phyloP scores from a whole-genome alignment of 2,113 vertebrate species.

The Malurus elegans region DNA sequence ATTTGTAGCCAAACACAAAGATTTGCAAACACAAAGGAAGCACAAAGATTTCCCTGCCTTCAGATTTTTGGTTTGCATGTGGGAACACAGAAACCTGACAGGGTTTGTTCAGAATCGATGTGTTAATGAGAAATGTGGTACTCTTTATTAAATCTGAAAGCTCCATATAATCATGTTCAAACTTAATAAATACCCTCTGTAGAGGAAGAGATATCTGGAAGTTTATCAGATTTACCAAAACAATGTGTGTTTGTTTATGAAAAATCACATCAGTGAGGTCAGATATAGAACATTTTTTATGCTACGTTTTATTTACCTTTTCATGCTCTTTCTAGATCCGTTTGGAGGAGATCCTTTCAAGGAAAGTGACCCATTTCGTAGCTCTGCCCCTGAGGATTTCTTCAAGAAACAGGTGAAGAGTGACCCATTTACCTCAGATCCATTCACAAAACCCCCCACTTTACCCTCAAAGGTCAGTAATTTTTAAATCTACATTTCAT shows the following conservation, averaged over 20 bases:
- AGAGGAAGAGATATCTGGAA: background rate
- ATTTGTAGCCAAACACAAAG: background rate
- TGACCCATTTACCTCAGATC: slow-evolving; percentile 90
- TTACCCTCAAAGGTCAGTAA: slow-evolving; percentile 84
- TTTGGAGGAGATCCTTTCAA: slow-evolving; percentile 97
- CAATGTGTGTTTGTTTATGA: background rate
- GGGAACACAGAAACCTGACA: background rate
- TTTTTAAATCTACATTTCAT: background rate
- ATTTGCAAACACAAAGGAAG: background rate
- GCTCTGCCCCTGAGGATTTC: slow-evolving; percentile 86
- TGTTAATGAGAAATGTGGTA: background rate
- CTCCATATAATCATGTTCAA: background rate
- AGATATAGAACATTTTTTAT: background rate
- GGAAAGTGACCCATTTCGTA: slow-evolving; percentile 89
- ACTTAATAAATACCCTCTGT: background rate
- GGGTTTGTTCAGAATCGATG: background rate
- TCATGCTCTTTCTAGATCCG: slow-evolving; percentile 77
- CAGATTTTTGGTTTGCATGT: background rate
- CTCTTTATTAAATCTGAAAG: background rate
- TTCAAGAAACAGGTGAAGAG: slow-evolving; percentile 89
- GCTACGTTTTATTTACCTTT: background rate
- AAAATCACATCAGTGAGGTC: background rate
- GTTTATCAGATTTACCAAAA: background rate
- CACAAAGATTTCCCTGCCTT: background rate
- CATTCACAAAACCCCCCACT: slow-evolving; percentile 85